phyloP scores from a whole-genome alignment of 2,888 invertebrate species.

The Diplolepis rosae region DNA sequence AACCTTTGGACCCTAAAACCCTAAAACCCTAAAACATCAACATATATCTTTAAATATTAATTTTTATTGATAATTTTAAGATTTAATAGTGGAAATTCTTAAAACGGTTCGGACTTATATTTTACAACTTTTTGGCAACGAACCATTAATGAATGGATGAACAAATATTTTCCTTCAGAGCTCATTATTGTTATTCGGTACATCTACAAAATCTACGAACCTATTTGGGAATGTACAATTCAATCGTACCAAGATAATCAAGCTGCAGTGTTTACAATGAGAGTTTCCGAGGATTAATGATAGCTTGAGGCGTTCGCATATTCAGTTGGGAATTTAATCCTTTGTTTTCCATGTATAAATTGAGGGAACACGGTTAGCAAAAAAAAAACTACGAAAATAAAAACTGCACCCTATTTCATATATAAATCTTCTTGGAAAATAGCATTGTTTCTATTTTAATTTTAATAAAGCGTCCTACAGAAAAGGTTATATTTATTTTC shows the following conservation, averaged over 20 bases:
- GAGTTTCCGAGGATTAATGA: slow-evolving; percentile 7
- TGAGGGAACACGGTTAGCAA: neutral
- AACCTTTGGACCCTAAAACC: no score
- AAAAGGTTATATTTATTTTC: no score
- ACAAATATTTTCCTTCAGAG: no score
- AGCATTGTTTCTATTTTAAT: neutral
- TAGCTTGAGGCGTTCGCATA: neutral
- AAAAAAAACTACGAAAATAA: neutral
- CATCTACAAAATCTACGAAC: neutral
- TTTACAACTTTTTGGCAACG: no score
- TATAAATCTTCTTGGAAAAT: neutral
- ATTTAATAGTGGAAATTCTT: no score
- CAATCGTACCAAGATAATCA: neutral
- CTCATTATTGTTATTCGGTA: neutral
- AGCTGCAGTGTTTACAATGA: neutral
- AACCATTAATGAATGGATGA: no score
- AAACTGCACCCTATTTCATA: neutral
- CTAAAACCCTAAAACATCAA: no score
- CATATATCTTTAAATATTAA: no score
- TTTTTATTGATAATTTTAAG: no score
- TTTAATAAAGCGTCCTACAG: no score
- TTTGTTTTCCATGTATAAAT: neutral
- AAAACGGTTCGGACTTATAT: no score
- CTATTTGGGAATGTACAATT: neutral
- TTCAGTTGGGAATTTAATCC: neutral